phyloP scores from a whole-genome alignment of 2,113 vertebrate species.

The Thalassoma bifasciatum region DNA sequence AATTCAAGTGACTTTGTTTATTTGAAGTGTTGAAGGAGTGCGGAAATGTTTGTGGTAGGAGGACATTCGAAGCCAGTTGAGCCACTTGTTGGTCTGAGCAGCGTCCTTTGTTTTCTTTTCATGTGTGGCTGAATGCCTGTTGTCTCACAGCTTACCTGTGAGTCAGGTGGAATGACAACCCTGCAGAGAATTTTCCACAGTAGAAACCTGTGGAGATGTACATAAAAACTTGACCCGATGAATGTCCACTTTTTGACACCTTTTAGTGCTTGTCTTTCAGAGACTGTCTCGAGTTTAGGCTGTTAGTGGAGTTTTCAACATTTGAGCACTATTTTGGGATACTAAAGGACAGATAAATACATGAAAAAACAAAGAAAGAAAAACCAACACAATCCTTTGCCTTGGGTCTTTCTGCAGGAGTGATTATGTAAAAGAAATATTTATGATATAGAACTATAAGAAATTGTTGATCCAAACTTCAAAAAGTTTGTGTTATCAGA shows the following conservation, averaged over 20 bases:
- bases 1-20: neutral
- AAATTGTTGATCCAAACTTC: no score
- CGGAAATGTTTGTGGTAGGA: neutral
- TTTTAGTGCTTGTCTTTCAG: neutral
- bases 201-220: neutral
- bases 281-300: neutral
- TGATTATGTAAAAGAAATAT: no score
- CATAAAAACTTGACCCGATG: neutral
- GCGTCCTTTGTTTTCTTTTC: conserved; percentile 12
- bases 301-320: no score
- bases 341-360: no score
- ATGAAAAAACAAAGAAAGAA: no score
- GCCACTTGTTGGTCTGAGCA: neutral
- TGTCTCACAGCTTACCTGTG: conserved; percentile 1
- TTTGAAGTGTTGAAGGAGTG: neutral
- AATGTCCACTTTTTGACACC: neutral
- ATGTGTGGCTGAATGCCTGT: neutral
- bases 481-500: no score
- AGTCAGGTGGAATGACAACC: conserved; percentile 32
- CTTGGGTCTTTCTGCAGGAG: no score
- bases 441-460: no score
- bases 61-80: conserved; percentile 1
- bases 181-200: neutral
- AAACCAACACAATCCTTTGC: no score
- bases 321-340: no score